These are phyloP conservation scores for Sigmodon hispidus DNA, from an alignment of 2,113 vertebrate species.

Conservation along the genomic window DNA sequence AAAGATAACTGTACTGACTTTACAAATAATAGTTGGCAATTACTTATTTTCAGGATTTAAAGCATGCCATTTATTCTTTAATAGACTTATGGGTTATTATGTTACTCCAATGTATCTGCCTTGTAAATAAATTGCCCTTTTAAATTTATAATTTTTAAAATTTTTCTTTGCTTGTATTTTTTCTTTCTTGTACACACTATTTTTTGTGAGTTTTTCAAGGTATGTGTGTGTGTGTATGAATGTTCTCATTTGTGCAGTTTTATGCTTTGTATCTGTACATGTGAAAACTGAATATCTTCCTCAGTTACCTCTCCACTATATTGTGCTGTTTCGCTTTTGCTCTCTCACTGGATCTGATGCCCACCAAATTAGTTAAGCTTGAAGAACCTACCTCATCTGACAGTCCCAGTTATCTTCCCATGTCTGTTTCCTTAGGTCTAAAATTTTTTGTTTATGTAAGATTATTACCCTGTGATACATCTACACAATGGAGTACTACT, in stretches of 20 bases:
- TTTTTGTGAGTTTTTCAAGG: not conserved
- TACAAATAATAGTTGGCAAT: not conserved
- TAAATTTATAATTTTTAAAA: too few relatives aligned
- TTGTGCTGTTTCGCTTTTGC: not conserved
- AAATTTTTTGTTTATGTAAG: not conserved
- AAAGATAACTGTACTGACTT: not conserved
- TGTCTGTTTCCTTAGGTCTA: too few relatives aligned
- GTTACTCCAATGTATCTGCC: too few relatives aligned
- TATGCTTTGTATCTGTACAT: too few relatives aligned
- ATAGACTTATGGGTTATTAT: not conserved
- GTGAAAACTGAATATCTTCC: not conserved
- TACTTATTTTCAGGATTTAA: not conserved
- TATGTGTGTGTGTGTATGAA: not conserved
- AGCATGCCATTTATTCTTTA: not conserved
- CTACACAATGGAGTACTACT: too few relatives aligned
- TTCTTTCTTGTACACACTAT: not conserved
- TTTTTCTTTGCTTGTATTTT: not conserved
- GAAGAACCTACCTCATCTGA: not conserved
- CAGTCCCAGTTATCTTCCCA: not conserved
- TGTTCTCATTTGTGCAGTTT: not conserved
- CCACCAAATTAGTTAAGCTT: not conserved
- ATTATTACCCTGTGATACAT: too few relatives aligned
- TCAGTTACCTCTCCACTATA: not conserved
- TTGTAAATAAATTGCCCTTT: not conserved
- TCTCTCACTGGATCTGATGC: not conserved